Evolutionary conservation across 2,797 vertebrate genomes (phyloP), one percentile per base, ranked within the genome.

Genomic region (Eptatretus atami): DNA sequence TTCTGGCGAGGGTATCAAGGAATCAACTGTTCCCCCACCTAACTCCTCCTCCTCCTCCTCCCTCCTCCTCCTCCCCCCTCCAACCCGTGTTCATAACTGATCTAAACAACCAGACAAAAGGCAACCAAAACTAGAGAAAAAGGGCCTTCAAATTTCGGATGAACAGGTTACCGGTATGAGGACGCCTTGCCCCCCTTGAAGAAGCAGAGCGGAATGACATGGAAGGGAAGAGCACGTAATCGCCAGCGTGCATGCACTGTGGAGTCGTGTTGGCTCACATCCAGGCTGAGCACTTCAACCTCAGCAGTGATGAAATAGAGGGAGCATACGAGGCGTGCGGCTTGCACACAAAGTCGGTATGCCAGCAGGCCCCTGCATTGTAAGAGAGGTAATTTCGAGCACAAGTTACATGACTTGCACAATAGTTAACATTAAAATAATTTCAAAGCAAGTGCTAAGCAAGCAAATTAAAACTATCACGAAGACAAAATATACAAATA

Each of bases 231-330:
- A 4, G 83, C 84, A 1, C 69, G 71, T 11, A 94, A 68, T 63
- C 82, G 76, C 87, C 86, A 92, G 55, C 84, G 83, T 3, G 84
- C 83, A 66, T 82, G 79, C 52, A 92, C 71, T 15, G 77, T 83
- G 67, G 80, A 73, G 0, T 73, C 70, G 71, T 90, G 84, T 66
- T 79, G 81, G 2, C 83, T 87, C 31, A 44, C 31, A 44, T 44
- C 31, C 53, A 92, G 75, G 69, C 83, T 85, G 67, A 88, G 74
- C 54, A 90, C 77, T 68, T 92, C 84, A 65, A 94, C 67, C 13
- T 53, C 72, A 15, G 78, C 69, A 11, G 78, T 75, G 11, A 76
- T 73, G n/a, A 81, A 85, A 71, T 84, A 88, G 53, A 74, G 78
- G 67, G 77, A 70, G 66, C 77, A 80, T 68, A 82, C 66, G 13